Evolutionary conservation across 2,797 vertebrate genomes (phyloP), one percentile per base, ranked within the genome.

Genomic region (Chanos chanos): DNA sequence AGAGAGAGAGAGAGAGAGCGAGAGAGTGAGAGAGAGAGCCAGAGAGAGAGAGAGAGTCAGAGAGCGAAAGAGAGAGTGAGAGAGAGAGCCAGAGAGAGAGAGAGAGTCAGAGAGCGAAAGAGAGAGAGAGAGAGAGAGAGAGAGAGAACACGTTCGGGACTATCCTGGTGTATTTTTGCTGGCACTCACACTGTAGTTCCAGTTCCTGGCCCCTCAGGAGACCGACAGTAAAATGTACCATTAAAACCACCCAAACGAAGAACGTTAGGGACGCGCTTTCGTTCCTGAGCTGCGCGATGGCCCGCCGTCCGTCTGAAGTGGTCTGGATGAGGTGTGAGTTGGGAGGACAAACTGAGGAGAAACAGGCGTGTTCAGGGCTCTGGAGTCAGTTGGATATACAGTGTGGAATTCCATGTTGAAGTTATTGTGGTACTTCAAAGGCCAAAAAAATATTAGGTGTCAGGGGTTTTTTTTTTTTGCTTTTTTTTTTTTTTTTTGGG

Each of bases 211-310:
- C 22, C 12, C 51, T 50, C 8, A 7, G 45, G 9, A 16, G n/a
- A n/a, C n/a, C n/a, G n/a, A n/a, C n/a, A n/a, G n/a, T n/a, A 68
- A 68, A 41, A 31, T 28, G 19, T 48, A 27, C 56, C 44, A 40
- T 67, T 63, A 59, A 60, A 18, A 31, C 21, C 56, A 53, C 45
- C 18, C 36, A 47, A 13, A 21, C 2, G 40, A 36, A 62, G 40
- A 43, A 43, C n/a, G 40, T 57, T 68, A 51, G 21, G 60, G 30
- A 30, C 31, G 30, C 15, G 16, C 31, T 27, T 61, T 7, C 8
- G 34, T 43, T 44, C 34, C 40, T 48, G 4, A 33, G 3, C 8
- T 10, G n/a, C n/a, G 5, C 12, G n/a, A 33, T 18, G 47, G n/a
- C 12, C 5, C 18, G 30, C 9, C 34, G 66, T 21, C 31, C 28